Base-by-base conservation (phyloP, 2,113 vertebrate species). In the Chlorodrepanis virens region DNA sequence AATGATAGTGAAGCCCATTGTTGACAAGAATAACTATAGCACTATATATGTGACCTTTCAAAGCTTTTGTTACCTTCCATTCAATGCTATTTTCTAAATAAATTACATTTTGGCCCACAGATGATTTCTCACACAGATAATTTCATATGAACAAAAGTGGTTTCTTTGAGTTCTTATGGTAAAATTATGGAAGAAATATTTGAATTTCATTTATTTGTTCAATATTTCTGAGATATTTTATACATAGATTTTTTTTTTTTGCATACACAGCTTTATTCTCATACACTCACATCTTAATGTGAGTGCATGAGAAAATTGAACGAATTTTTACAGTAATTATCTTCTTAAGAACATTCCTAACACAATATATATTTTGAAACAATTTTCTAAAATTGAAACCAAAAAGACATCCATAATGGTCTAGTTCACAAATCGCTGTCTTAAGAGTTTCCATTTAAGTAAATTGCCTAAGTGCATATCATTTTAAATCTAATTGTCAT, bases 361-460 rank as follows among this genome's bases (percentile, higher is more conserved):
- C 72, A 90, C 54, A 91, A 78, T 31, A 63, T 0, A 42, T 40
- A 81, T 95, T 93, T 89, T 31, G 5, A 90, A 94, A 93, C 75
- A 74, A 61, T 85, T 87, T 91, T 85, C 77, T 83, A 72, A 92
- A 96, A 60, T 42, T 81, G 70, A 92, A 92, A 72, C 17, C 3
- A 54, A 86, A 93, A 89, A 86, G 57, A 56, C 59, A 92, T 54
- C 39, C 29, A 56, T 83, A 96, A 96, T 84, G 53, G 35, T 87
- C 68, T 95, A 68, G 50, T 88, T 96, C 95, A 96, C 50, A 95
- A 96, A 94, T 83, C 90, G 31, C 60, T 81, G 37, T 81, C 72
- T 93, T 93, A 95, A 90, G 70, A 91, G 17, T 92, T 96, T 86
- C 83, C 61, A 77, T 86, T 94, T 90, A 92, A 95, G 60, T 64